Evolutionary conservation across 2,888 invertebrate species (phyloP), one percentile per base, ranked within the genome.

Genomic region (Schizotus pectinicornis): DNA sequence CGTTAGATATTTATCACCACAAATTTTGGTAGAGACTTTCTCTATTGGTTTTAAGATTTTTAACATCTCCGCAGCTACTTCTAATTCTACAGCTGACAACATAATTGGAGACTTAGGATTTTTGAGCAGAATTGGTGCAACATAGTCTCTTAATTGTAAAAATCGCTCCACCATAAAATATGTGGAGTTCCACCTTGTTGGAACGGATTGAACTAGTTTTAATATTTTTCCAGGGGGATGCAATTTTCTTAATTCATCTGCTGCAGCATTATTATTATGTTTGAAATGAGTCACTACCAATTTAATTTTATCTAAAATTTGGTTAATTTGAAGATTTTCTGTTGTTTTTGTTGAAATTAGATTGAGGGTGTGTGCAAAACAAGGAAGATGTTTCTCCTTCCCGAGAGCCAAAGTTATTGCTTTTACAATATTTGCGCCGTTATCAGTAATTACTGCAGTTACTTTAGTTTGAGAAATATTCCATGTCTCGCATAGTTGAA

Each of bases 111-210:
- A 22, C n/a, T 3, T 9, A 5, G 30, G 8, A n/a, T 33, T 7
- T 13, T 7, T 34, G 7, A 33, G 12, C 1, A 51, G 35, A 32
- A 51, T 37, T 42, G 12, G 33, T 6, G 8, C 14, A 33, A 51
- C 14, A 13, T 34, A 13, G 6, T 42, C 35, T 13, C n/a, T 13
- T 3, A 51, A n/a, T 13, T 42, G n/a, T 6, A 73, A 53, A 58
- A 72, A 68, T 45, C 64, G 60, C 33, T 41, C 68, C 46, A 71
- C 47, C 59, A 66, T 63, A 49, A 67, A 62, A 51, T 49, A 71
- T 61, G 62, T 61, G 30, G 69, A 71, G 58, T 72, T 72, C 69
- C 69, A 72, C 54, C 68, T 50, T 6, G 68, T 71, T 41, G 61
- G 61, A 48, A 71, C 68, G 39, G 62, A 63, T 56, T 70, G 68